These are phyloP conservation scores for Myotis vivesi DNA, from an alignment of 2,797 vertebrate genomes.

Conservation along the genomic window DNA sequence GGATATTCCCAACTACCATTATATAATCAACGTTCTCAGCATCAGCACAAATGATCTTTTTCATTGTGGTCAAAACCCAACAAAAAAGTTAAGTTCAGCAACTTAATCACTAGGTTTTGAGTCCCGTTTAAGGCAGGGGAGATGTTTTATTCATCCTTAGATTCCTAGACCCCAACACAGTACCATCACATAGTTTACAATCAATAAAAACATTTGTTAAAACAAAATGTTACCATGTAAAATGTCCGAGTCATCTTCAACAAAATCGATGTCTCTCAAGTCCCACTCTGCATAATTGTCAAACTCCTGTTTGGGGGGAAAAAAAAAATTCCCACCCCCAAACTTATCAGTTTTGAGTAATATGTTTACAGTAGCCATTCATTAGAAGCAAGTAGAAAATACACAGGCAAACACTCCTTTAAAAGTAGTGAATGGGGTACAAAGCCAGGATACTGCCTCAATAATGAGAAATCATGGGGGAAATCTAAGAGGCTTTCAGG, in stretches of 20 bases:
- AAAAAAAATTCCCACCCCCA: conserved; percentile 63
- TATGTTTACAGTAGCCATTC: background rate
- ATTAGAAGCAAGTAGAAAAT: background rate
- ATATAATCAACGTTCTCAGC: background rate
- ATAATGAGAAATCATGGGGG: background rate
- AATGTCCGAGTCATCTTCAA: conserved; percentile 98
- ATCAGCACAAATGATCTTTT: background rate
- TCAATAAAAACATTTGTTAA: conserved; percentile 54
- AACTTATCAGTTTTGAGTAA: conserved; percentile 57
- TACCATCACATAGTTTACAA: background rate
- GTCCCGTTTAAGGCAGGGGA: background rate
- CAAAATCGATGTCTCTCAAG: conserved; percentile 99
- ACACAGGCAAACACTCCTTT: conserved; percentile 1
- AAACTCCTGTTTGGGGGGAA: conserved; percentile 90
- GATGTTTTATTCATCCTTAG: conserved; percentile 22
- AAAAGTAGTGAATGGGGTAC: background rate
- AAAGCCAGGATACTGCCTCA: background rate
- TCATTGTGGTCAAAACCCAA: background rate
- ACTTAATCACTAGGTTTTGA: conserved; percentile 23
- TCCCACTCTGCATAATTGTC: conserved; percentile 99
- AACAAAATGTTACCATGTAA: conserved; percentile 90
- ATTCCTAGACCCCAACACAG: background rate
- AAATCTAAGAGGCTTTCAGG: conserved; percentile 25
- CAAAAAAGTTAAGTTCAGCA: background rate
- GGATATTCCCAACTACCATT: background rate